Conservation (phyloP, 53 echinoderm and acorn worm species). For the Patiria pectinifera region DNA sequence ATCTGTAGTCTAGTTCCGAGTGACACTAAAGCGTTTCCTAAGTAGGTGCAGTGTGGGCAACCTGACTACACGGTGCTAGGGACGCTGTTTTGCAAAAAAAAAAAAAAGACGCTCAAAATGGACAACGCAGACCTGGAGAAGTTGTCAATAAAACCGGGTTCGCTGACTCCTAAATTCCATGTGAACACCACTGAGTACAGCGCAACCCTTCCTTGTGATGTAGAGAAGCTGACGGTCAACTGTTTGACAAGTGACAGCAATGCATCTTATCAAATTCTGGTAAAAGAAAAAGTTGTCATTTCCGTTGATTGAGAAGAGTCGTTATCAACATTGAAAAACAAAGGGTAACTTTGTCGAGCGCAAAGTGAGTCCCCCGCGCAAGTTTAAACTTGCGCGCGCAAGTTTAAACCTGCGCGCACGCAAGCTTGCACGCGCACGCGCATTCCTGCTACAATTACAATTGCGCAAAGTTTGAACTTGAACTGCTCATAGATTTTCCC, state of each 20-base stretch:
- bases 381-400: no score
- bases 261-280: constrained; percentile 93
- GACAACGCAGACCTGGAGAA: constrained; percentile 92
- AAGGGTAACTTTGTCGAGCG: no score
- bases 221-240: constrained; percentile 78
- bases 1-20: not conserved
- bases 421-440: no score
- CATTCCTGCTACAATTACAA: no score
- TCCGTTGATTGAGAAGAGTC: no score
- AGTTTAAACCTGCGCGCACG: no score
- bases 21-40: not conserved
- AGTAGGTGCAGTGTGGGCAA: not conserved
- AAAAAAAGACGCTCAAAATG: constrained; percentile 52
- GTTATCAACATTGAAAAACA: no score
- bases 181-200: constrained; percentile 81
- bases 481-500: no score
- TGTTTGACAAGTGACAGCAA: constrained; percentile 94
- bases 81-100: constrained; percentile 31
- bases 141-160: constrained; percentile 84
- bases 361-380: no score
- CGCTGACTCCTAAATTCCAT: constrained; percentile 82
- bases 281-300: constrained; percentile 17
- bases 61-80: constrained; percentile 26
- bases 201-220: constrained; percentile 85
- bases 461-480: no score